Base-by-base conservation (phyloP, 2,113 vertebrate species). In the Plestiodon gilberti region DNA sequence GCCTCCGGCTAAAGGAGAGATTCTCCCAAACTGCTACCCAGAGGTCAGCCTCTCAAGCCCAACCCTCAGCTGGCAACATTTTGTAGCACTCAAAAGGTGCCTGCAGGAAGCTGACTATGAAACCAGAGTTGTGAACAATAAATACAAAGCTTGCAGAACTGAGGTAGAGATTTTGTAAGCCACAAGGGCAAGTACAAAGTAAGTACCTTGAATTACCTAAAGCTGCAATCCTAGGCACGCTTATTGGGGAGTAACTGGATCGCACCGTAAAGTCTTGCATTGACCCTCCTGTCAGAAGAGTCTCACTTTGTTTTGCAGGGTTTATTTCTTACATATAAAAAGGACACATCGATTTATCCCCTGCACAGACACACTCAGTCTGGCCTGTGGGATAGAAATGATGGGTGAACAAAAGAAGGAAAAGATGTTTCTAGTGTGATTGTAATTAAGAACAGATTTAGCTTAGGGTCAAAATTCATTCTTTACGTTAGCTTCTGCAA, bases 381-480 rank as follows among this genome's bases (percentile, higher is more conserved):
- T 84, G 74, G 74, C 69, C 74, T 35, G 28, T 13, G 48, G 57
- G 23, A 1, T 18, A 76, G 57, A 62, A 1, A 3, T 73, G 28
- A 85, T 74, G 65, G 69, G 25, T 55, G 15, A 76, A 87, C 15
- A 87, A 48, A 0, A 91, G 22, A 61, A 85, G 78, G 62, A 85
- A 30, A 87, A 79, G 33, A 25, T 38, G 78, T 85, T 88, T 86
- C 40, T 64, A n/a, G 52, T 89, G 69, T 64, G 55, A 62, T 40
- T 80, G 77, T 52, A 86, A 65, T 17, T 84, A 89, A 82, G 67
- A 77, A 73, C 15, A 10, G n/a, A 65, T 81, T 70, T 59, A 76
- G 81, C 88, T 86, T 48, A 61, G 33, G 83, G 28, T 78, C 57
- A 87, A 78, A 79, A 83, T 64, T 18, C 30, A n/a, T n/a, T 52